Evolutionary conservation across 2,797 vertebrate species (phyloP).

Genomic region (Sebastes jordani): DNA sequence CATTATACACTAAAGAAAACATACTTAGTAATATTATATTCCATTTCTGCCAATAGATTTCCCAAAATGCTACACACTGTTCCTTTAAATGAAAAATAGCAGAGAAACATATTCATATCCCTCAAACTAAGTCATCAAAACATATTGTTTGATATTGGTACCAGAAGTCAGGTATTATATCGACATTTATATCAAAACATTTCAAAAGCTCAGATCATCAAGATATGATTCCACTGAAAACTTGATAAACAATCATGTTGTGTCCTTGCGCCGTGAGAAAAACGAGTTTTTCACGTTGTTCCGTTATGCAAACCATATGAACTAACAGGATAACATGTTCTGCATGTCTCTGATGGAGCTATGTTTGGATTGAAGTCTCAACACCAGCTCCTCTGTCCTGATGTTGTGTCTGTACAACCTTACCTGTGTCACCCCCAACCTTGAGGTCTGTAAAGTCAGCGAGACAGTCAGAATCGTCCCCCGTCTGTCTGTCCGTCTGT

Average conservation of each 20-base stretch:
- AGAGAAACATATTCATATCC: background rate
- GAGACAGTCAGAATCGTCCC: background rate
- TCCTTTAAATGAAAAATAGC: too few relatives aligned
- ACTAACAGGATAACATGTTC: background rate
- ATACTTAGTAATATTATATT: too few relatives aligned
- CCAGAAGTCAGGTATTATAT: background rate
- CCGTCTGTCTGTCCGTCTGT: slow-evolving; percentile 11
- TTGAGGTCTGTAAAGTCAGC: background rate
- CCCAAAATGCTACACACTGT: too few relatives aligned
- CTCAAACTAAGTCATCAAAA: background rate
- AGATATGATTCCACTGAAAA: background rate
- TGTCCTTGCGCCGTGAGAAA: background rate
- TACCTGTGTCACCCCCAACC: slow-evolving; percentile 8
- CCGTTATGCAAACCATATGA: slow-evolving; percentile 3
- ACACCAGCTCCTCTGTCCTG: background rate
- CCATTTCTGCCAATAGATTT: too few relatives aligned
- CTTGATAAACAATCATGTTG: background rate
- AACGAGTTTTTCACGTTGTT: background rate
- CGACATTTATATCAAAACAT: background rate
- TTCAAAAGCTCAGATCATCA: background rate
- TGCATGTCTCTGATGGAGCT: background rate
- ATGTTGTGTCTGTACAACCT: background rate
- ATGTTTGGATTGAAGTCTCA: background rate
- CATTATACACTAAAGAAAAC: too few relatives aligned
- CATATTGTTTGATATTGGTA: background rate